Evolutionary conservation across 2,888 invertebrate genomes (phyloP).

Genomic region (Itoplectis maculator): DNA sequence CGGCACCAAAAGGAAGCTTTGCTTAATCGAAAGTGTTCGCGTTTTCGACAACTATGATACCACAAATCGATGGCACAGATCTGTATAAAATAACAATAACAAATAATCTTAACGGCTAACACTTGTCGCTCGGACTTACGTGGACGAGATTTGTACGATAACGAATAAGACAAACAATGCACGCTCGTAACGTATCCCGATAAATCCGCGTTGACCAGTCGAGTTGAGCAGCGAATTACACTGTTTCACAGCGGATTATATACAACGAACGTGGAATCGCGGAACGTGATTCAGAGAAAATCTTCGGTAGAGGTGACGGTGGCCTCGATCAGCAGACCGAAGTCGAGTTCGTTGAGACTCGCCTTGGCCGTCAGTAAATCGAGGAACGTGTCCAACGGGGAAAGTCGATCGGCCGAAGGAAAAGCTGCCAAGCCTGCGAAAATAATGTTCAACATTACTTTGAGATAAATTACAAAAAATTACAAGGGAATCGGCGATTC

Average conservation of each 20-base stretch:
- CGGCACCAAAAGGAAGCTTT: background rate
- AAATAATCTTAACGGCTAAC: conserved; percentile 20
- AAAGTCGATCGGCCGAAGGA: conserved; percentile 90
- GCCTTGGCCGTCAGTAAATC: conserved; percentile 95
- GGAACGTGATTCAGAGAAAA: conserved; percentile 80
- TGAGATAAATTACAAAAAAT: no score
- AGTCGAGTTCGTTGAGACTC: conserved; percentile 93
- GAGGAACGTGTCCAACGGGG: conserved; percentile 93
- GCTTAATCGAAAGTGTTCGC: conserved; percentile 3
- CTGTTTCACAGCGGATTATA: conserved; percentile 6
- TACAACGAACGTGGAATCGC: background rate
- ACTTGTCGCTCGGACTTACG: conserved; percentile 28
- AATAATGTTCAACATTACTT: conserved; percentile 43
- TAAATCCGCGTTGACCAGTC: conserved; percentile 48
- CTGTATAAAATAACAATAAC: conserved; percentile 25
- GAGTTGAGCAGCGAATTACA: conserved; percentile 60
- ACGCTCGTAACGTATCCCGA: conserved; percentile 12
- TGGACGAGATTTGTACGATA: conserved; percentile 38
- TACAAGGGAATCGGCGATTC: background rate
- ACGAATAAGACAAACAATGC: conserved; percentile 18
- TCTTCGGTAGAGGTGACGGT: conserved; percentile 89
- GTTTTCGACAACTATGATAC: background rate
- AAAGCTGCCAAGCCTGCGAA: conserved; percentile 89
- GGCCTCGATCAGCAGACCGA: conserved; percentile 94
- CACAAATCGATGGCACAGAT: conserved; percentile 28